These are phyloP conservation scores for Oxycera nigricornis DNA, from an alignment of 2,888 invertebrate genomes.

Conservation along the genomic window DNA sequence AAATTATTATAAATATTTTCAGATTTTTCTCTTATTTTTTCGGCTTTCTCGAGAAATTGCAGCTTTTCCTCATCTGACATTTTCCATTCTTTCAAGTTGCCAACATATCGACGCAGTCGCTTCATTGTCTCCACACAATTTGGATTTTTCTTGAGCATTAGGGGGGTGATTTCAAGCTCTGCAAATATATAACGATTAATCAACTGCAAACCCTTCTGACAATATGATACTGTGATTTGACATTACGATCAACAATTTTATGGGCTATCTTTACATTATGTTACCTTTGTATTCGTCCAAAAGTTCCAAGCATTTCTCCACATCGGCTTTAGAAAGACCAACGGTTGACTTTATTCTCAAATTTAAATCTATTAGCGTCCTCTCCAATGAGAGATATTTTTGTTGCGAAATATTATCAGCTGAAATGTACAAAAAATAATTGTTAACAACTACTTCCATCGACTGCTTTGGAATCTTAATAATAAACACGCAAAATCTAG, in stretches of 20 bases:
- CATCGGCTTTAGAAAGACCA: conserved; percentile 73
- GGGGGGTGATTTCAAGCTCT: conserved; percentile 64
- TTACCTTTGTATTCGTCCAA: conserved; percentile 68
- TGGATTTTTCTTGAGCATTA: conserved; percentile 84
- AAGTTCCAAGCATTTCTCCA: conserved; percentile 73
- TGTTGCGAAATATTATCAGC: conserved; percentile 23
- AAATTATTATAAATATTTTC: conserved; percentile 63
- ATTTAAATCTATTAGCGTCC: conserved; percentile 70
- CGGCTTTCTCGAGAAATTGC: conserved; percentile 72
- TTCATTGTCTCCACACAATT: conserved; percentile 79
- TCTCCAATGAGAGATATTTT: conserved; percentile 62
- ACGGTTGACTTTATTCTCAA: conserved; percentile 72
- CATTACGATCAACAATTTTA: too few species aligned
- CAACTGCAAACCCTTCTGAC: not conserved
- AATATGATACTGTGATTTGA: too few species aligned
- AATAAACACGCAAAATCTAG: not conserved
- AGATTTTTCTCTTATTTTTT: conserved; percentile 73
- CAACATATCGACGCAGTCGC: conserved; percentile 78
- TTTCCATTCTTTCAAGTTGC: conserved; percentile 79
- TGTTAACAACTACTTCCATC: not conserved
- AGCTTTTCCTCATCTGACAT: conserved; percentile 68
- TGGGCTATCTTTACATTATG: not conserved
- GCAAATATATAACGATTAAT: not conserved
- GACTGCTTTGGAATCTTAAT: not conserved
- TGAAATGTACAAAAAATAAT: not conserved